Evolutionary conservation across 2,797 vertebrate genomes (phyloP), one percentile per base, ranked within the genome.

Genomic region (Chloroceryle amazona): DNA sequence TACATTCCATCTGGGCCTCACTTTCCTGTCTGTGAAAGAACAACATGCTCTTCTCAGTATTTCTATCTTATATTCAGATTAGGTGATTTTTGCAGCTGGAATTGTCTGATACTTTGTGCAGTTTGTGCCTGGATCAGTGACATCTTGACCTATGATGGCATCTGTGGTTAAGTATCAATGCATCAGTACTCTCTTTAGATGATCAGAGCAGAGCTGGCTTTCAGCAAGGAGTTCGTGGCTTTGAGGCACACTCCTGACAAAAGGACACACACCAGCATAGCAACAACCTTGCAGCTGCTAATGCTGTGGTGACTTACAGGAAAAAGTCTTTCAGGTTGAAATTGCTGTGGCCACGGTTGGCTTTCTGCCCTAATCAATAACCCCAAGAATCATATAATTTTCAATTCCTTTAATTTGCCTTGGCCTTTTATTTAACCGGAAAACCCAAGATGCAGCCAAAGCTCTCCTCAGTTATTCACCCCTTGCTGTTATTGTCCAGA

Each of bases 21-120:
- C 41, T 37, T 66, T 16, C 60, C 33, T 17, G 7, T 6, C 52
- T 54, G 3, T 26, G 16, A 63, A 62, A 66, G 60, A 51, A 25
- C 8, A 54, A 21, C 26, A 4, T 0, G 0, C 3, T 76, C 11
- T 20, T 60, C 23, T 41, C n/a, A 10, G 3, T 16, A 73, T 21
- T 81, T 58, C 17, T 16, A 0, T 5, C 5, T 54, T 12, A 3
- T 15, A 9, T 67, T 74, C 62, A n/a, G 26, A 26, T 83, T 28
- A 37, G 25, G 42, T 49, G 22, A 37, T 26, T 31, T 78, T 61
- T 62, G 25, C 47, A 62, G 55, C 14, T 52, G 63, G 33, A 73
- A 19, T 52, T 61, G 2, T 11, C 67, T 12, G 2, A 3, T 29
- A 6, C 2, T 63, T 46, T 28, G 21, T 35, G 28, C 11, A 6